Conservation (phyloP, 2,888 invertebrate genomes). For the Ormyrus labotus region DNA sequence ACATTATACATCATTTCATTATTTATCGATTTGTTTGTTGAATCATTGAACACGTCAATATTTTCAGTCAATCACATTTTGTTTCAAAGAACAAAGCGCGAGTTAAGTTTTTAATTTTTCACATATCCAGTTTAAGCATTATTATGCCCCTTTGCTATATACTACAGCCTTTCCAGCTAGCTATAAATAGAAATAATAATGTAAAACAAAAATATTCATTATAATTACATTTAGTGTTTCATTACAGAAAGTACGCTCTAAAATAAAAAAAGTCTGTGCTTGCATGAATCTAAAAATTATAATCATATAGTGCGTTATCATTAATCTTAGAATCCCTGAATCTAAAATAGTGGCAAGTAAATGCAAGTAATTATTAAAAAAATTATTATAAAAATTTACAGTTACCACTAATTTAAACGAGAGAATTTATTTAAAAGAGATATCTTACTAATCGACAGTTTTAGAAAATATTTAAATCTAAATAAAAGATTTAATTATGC, state of each 20-base stretch:
- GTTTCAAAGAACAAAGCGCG: slow-evolving; percentile 48
- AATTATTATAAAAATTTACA: too few species aligned
- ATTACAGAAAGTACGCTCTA: neutral
- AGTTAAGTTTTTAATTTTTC: slow-evolving; percentile 30
- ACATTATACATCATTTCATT: slow-evolving; percentile 44
- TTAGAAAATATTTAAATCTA: neutral
- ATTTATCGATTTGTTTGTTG: slow-evolving; percentile 43
- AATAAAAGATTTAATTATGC: too few species aligned
- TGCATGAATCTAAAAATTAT: slow-evolving; percentile 13
- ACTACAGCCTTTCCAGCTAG: slow-evolving; percentile 50
- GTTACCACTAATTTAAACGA: too few species aligned
- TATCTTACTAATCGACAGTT: neutral
- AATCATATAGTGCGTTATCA: slow-evolving; percentile 29
- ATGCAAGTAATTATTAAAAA: too few species aligned
- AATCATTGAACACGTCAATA: slow-evolving; percentile 52
- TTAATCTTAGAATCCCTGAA: neutral
- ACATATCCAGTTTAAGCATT: slow-evolving; percentile 40
- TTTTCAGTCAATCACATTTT: slow-evolving; percentile 55
- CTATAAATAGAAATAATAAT: slow-evolving; percentile 53
- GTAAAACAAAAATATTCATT: slow-evolving; percentile 34
- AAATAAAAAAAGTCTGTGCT: slow-evolving; percentile 27
- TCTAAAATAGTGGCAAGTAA: too few species aligned
- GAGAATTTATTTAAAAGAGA: too few species aligned
- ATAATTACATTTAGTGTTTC: slow-evolving; percentile 25
- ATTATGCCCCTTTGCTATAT: slow-evolving; percentile 46